Conservation (phyloP, 1,140 invertebrate species). For the Drosophila jambulina region DNA sequence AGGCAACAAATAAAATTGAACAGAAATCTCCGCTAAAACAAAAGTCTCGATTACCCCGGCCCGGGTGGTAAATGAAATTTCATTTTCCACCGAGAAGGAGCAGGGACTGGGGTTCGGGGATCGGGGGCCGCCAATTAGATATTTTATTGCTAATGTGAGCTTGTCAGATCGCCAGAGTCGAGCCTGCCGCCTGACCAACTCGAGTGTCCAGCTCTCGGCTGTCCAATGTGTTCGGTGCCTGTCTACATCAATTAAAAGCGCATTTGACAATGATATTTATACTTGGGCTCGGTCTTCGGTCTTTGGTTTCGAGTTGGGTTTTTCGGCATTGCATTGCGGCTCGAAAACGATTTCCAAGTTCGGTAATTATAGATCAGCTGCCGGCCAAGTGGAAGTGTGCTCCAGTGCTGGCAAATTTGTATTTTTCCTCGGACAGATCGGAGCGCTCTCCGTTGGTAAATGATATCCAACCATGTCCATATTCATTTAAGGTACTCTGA, state of each 20-base stretch:
- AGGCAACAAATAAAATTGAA: constrained; percentile 48
- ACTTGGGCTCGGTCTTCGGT: constrained; percentile 39
- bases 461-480: background rate
- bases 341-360: constrained; percentile 23
- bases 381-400: constrained; percentile 13
- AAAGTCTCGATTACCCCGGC: constrained; percentile 73
- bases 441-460: background rate
- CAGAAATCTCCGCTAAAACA: constrained; percentile 62
- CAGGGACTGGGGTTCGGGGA: background rate
- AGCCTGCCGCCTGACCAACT: constrained; percentile 37
- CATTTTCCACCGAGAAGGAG: constrained; percentile 40
- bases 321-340: constrained; percentile 7
- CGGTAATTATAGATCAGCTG: constrained; percentile 38
- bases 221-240: constrained; percentile 77
- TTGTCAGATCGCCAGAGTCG: constrained; percentile 57
- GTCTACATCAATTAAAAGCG: constrained; percentile 82
- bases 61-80: constrained; percentile 69
- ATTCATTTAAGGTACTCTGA: background rate
- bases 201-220: constrained; percentile 72
- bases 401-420: constrained; percentile 4
- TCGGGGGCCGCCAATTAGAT: constrained; percentile 72
- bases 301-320: background rate
- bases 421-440: background rate
- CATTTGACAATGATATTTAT: constrained; percentile 83
- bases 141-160: constrained; percentile 83